A percentile compares a stretch with the other conserved stretches of the same genome.
Evolutionary conservation across 2,888 invertebrate species (phyloP).

Genomic region (Danaus chrysippus): DNA sequence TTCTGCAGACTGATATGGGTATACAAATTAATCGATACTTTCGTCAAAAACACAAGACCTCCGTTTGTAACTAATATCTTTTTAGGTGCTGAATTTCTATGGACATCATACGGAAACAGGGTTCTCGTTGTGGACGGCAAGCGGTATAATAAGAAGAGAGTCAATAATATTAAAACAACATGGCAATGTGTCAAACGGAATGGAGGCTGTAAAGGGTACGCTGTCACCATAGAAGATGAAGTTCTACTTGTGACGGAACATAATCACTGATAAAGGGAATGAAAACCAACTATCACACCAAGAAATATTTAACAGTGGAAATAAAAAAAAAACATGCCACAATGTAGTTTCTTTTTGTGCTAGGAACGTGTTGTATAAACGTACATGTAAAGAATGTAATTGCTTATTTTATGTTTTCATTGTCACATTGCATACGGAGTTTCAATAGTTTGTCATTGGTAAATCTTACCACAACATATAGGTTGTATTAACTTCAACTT

Average conservation of each 20-base stretch:
- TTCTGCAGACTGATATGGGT: no score
- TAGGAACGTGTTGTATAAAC: no score
- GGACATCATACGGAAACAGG: conserved; percentile 25
- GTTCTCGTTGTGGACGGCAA: conserved; percentile 23
- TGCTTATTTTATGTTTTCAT: no score
- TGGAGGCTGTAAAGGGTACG: conserved; percentile 26
- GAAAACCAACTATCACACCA: background rate
- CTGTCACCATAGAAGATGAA: conserved; percentile 15
- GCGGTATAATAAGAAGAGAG: conserved; percentile 26
- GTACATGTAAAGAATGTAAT: no score
- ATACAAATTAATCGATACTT: no score
- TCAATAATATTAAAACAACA: conserved; percentile 21
- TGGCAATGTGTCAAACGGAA: conserved; percentile 31
- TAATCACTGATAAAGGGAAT: conserved; percentile 21
- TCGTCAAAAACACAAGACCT: no score
- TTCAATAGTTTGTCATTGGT: no score
- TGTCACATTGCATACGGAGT: no score
- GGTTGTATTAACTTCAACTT: no score
- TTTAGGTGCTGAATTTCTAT: conserved; percentile 1
- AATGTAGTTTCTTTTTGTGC: no score
- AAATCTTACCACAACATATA: no score
- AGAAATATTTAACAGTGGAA: background rate
- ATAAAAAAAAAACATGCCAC: no score
- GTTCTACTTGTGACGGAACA: conserved; percentile 23
- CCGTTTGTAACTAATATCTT: background rate